Evolutionary conservation across 1,140 invertebrate species (phyloP).

Genomic region (Cotesia chilonis): DNA sequence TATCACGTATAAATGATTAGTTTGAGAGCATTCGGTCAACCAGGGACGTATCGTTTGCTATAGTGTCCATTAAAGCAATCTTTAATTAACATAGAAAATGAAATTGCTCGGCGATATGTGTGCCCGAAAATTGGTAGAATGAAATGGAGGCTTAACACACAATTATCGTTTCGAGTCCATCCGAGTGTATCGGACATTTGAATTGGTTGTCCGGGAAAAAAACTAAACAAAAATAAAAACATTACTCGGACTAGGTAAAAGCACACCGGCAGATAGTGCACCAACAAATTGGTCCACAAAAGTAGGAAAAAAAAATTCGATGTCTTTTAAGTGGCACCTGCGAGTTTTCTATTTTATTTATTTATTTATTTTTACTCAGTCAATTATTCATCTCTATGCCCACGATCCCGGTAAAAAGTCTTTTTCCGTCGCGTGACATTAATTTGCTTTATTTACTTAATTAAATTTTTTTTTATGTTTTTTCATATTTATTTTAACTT

Average conservation of each 20-base stretch:
- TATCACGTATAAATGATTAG: constrained; percentile 3
- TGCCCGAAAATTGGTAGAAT: constrained; percentile 35
- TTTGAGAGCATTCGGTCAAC: neutral
- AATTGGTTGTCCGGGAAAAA: constrained; percentile 6
- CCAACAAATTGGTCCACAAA: constrained; percentile 10
- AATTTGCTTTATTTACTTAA: too few species aligned
- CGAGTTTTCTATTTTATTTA: neutral
- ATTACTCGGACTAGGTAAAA: neutral
- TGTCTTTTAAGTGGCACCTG: constrained; percentile 4
- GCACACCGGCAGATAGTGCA: neutral
- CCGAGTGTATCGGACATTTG: constrained; percentile 10
- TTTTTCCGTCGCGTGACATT: neutral
- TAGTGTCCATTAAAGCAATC: constrained; percentile 7
- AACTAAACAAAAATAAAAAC: constrained; percentile 9
- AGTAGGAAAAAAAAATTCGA: constrained; percentile 8
- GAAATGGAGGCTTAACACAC: constrained; percentile 36
- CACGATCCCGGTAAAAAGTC: neutral
- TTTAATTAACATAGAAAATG: constrained; percentile 40
- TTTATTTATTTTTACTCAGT: neutral
- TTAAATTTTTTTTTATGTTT: too few species aligned
- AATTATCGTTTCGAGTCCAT: constrained; percentile 33
- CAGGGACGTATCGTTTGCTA: constrained; percentile 4
- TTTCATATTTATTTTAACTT: too few species aligned
- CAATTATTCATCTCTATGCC: neutral
- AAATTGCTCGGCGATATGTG: constrained; percentile 24